Conservation (phyloP, 2,797 vertebrate genomes). For the Novumbra hubbsi region DNA sequence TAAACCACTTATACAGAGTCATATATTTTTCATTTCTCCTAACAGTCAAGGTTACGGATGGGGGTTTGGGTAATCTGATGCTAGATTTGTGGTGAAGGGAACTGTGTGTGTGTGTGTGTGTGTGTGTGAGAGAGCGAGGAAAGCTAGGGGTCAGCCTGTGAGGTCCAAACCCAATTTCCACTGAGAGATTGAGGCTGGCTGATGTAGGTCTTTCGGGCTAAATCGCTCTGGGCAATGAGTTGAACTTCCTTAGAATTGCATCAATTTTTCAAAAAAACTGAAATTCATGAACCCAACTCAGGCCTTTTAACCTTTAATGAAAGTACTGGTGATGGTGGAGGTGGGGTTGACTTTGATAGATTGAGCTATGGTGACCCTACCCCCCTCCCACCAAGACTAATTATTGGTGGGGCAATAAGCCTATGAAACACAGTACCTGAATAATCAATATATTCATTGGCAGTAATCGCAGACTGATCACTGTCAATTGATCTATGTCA, state of each 20-base stretch:
- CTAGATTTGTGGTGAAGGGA: conserved; percentile 48
- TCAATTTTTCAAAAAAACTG: conserved; percentile 53
- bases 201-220: conserved; percentile 28
- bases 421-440: neutral
- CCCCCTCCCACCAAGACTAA: neutral
- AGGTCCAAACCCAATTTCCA: conserved; percentile 54
- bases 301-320: conserved; percentile 55
- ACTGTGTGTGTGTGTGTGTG: neutral
- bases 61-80: conserved; percentile 32
- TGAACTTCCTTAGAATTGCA: conserved; percentile 62
- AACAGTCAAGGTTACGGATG: neutral
- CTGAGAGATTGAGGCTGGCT: conserved; percentile 53
- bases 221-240: conserved; percentile 38
- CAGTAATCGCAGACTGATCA: conserved; percentile 9
- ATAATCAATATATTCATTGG: neutral
- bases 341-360: conserved; percentile 53
- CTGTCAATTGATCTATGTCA: conserved; percentile 2
- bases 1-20: too few relatives aligned
- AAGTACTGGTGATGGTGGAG: neutral
- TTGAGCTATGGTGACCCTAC: conserved; percentile 17
- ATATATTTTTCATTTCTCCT: too few relatives aligned
- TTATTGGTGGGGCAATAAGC: neutral
- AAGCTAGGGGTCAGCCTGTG: conserved; percentile 30
- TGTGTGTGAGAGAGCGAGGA: neutral
- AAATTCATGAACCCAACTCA: conserved; percentile 60